Evolutionary conservation across 2,888 invertebrate genomes (phyloP).

Genomic region (Alcis repandata): DNA sequence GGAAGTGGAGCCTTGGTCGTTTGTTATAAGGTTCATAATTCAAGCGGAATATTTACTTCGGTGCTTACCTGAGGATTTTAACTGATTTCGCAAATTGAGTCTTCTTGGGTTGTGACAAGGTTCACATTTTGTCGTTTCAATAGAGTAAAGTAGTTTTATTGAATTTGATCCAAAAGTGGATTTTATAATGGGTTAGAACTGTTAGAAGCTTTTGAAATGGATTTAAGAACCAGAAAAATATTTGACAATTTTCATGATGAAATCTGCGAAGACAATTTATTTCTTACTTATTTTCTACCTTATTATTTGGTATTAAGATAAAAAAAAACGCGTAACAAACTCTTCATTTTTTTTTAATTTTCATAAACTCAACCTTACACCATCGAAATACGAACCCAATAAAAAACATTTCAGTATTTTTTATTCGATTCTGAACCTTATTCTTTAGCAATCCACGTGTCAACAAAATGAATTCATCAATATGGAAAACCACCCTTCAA

Average conservation of each 20-base stretch:
- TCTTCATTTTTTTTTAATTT: not conserved
- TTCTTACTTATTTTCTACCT: not conserved
- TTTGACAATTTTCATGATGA: not conserved
- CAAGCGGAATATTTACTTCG: conserved; percentile 21
- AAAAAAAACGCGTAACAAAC: too few species aligned
- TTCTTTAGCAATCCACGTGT: not conserved
- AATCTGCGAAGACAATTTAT: not conserved
- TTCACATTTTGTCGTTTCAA: not conserved
- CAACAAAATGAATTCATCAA: conserved; percentile 1
- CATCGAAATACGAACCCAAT: not conserved
- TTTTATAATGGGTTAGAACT: not conserved
- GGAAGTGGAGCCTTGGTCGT: conserved; percentile 35
- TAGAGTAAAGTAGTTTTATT: not conserved
- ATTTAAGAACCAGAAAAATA: conserved; percentile 4
- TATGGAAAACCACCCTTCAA: not conserved
- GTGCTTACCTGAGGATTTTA: conserved; percentile 19
- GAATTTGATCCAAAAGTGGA: conserved; percentile 7
- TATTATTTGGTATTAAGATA: too few species aligned
- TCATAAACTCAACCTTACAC: not conserved
- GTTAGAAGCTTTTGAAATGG: conserved; percentile 2
- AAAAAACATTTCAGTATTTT: not conserved
- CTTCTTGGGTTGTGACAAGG: conserved; percentile 1
- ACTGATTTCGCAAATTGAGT: conserved; percentile 11
- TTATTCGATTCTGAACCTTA: conserved; percentile 5
- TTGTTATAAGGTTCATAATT: conserved; percentile 38